Evolutionary conservation across 2,113 vertebrate species (phyloP).

Genomic region (Vidua chalybeata): DNA sequence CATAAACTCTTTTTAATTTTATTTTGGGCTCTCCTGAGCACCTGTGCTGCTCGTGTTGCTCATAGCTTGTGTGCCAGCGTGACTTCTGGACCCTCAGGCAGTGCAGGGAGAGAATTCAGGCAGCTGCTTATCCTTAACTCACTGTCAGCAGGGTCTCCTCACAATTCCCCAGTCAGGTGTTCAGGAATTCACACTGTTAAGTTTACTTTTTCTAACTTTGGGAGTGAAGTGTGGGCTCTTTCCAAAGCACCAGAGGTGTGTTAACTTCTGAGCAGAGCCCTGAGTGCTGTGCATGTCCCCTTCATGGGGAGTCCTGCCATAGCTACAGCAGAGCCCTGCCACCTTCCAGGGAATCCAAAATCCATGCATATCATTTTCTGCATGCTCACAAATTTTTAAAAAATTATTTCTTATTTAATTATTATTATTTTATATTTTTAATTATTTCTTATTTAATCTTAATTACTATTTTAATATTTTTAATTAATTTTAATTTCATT

Average conservation of each 20-base stretch:
- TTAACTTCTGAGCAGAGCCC: background rate
- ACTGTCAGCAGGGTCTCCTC: background rate
- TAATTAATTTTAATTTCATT: no score
- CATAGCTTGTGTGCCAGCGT: background rate
- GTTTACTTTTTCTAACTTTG: background rate
- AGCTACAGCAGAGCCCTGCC: background rate
- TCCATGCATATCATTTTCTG: background rate
- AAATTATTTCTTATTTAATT: no score
- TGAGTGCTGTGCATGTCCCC: background rate
- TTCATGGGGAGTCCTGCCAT: background rate
- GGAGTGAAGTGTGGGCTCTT: background rate
- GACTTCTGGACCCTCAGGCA: background rate
- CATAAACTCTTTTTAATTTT: background rate
- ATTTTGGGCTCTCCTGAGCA: background rate
- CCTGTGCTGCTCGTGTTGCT: background rate
- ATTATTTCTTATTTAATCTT: no score
- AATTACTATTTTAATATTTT: no score
- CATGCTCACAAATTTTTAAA: background rate
- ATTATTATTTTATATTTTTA: no score
- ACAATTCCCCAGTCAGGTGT: background rate
- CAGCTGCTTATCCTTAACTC: background rate
- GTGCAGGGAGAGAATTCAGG: background rate
- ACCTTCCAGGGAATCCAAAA: background rate
- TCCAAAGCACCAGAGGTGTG: background rate
- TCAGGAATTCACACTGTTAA: background rate